A percentile compares a stretch with the other conserved stretches of the same genome.
Conservation (phyloP, 2,113 vertebrate genomes). For the Nothocercus nigrocapillus region DNA sequence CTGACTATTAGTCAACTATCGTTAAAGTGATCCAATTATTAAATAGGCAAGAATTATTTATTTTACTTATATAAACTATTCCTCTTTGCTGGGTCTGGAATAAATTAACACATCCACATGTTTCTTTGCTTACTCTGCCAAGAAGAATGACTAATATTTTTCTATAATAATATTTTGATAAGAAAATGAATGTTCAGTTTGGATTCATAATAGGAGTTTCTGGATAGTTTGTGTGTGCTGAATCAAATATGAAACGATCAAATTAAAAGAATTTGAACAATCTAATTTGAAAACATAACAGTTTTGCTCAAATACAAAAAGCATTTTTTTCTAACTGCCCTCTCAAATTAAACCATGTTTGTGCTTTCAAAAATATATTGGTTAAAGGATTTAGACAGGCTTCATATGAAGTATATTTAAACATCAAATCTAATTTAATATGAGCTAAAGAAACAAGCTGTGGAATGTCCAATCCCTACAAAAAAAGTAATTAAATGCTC, state of each 20-base stretch:
- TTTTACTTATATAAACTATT: conserved; percentile 60
- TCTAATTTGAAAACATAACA: conserved; percentile 42
- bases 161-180: conserved; percentile 67
- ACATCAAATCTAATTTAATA: conserved; percentile 52
- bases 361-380: neutral
- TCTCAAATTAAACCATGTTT: conserved; percentile 34
- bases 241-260: conserved; percentile 55
- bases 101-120: conserved; percentile 62
- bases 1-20: conserved; percentile 66
- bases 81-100: conserved; percentile 37
- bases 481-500: conserved; percentile 14
- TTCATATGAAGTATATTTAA: conserved; percentile 54
- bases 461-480: conserved; percentile 52
- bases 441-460: conserved; percentile 46
- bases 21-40: conserved; percentile 65
- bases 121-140: conserved; percentile 63
- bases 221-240: conserved; percentile 33
- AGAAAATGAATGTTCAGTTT: conserved; percentile 54
- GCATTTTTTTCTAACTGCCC: neutral
- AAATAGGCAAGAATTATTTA: conserved; percentile 59
- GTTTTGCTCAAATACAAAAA: conserved; percentile 28
- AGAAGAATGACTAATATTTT: conserved; percentile 60
- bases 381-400: conserved; percentile 34
- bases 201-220: conserved; percentile 55
- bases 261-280: conserved; percentile 47